These are phyloP conservation scores for Pristionchus exspectatus DNA, from an alignment of 2,888 invertebrate species.

Conservation along the genomic window DNA sequence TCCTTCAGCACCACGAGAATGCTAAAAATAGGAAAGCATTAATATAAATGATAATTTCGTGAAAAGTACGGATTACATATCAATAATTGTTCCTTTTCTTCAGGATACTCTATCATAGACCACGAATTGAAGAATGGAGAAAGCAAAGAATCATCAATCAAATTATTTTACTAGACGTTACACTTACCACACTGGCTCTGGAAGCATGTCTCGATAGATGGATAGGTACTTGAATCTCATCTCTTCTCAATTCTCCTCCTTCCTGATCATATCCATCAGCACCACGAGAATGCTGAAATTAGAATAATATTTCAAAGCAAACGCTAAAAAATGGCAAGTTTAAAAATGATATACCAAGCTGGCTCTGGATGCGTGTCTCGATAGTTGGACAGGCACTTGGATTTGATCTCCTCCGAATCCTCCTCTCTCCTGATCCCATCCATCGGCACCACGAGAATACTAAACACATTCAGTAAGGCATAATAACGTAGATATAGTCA, in stretches of 20 bases:
- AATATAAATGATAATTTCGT: background rate
- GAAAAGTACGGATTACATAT: too few relatives aligned
- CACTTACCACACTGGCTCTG: too few relatives aligned
- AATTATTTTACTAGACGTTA: too few relatives aligned
- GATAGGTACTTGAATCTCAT: background rate
- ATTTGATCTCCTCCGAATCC: background rate
- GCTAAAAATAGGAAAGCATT: background rate
- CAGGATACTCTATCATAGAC: too few relatives aligned
- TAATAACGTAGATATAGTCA: too few relatives aligned
- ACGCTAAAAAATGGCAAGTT: background rate
- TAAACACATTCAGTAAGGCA: background rate
- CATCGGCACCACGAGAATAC: background rate
- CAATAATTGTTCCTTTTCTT: too few relatives aligned
- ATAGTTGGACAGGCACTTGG: background rate
- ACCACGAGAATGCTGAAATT: background rate
- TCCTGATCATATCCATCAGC: background rate
- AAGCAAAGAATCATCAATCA: too few relatives aligned
- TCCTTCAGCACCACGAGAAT: conserved; percentile 16
- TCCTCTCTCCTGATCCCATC: background rate
- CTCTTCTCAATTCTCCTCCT: background rate
- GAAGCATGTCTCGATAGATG: background rate
- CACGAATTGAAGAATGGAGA: too few relatives aligned
- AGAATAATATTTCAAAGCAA: too few relatives aligned
- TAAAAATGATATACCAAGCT: too few relatives aligned
- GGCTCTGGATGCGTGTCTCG: background rate